Conservation (phyloP, 2,888 invertebrate genomes). For the Apamea epomidion region DNA sequence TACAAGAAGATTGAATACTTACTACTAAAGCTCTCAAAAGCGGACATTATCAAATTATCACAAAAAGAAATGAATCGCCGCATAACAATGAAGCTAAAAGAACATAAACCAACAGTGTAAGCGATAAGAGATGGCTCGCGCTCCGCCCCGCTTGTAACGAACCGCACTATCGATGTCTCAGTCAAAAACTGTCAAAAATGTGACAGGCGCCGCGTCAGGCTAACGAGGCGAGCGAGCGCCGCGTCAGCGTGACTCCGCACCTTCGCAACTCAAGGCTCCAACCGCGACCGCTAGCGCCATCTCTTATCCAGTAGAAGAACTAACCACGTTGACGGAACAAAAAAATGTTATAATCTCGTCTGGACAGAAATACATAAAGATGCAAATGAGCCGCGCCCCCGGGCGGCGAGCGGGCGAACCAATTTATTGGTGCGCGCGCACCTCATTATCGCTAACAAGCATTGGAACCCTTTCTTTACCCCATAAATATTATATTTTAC, state of each 20-base stretch:
- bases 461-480: constrained; percentile 86
- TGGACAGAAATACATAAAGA: constrained; percentile 83
- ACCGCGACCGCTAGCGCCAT: constrained; percentile 76
- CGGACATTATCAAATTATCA: constrained; percentile 77
- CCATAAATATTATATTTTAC: constrained; percentile 90
- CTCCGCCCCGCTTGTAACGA: constrained; percentile 87
- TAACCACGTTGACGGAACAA: constrained; percentile 57
- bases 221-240: constrained; percentile 86
- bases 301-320: constrained; percentile 80
- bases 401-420: constrained; percentile 82
- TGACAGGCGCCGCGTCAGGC: constrained; percentile 89
- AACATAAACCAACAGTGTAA: constrained; percentile 85
- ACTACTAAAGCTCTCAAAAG: constrained; percentile 67
- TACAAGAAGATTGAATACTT: constrained; percentile 69
- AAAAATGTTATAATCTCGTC: constrained; percentile 70
- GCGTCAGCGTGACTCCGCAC: constrained; percentile 82
- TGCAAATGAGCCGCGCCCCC: constrained; percentile 87
- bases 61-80: constrained; percentile 76
- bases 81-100: constrained; percentile 86
- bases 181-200: constrained; percentile 89
- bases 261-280: constrained; percentile 54
- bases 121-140: constrained; percentile 80
- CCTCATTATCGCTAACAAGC: constrained; percentile 90
- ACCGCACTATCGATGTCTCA: constrained; percentile 89
- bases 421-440: constrained; percentile 87